Conservation (phyloP, 2,797 vertebrate species). For the Coregonus ussuriensis region DNA sequence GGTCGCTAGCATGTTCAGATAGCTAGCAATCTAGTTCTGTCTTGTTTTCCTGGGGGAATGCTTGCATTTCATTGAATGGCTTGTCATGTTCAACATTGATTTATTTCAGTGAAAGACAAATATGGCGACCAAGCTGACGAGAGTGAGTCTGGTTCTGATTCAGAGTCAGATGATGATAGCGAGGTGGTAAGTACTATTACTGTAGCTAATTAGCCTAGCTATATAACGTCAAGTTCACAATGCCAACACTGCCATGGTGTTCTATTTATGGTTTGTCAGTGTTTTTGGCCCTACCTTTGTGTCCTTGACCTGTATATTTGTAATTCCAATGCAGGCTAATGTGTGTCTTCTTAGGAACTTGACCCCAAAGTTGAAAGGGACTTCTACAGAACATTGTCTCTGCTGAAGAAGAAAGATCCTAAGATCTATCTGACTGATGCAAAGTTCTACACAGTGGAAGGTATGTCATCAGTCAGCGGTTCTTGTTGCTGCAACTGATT, state of each 20-base stretch:
- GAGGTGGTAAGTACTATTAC: slow-evolving; percentile 72
- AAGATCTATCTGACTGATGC: slow-evolving; percentile 83
- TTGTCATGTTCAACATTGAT: background rate
- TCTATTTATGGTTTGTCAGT: background rate
- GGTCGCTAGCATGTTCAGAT: background rate
- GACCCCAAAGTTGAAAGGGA: slow-evolving; percentile 83
- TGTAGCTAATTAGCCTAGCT: background rate
- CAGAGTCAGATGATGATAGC: slow-evolving; percentile 79
- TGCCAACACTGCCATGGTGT: background rate
- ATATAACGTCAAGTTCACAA: background rate
- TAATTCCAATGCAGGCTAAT: too few species aligned
- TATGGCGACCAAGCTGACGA: slow-evolving; percentile 75
- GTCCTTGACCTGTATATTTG: background rate
- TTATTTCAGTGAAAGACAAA: slow-evolving; percentile 83
- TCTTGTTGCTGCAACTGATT: background rate
- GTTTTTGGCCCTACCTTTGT: background rate
- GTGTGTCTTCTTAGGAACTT: slow-evolving; percentile 70
- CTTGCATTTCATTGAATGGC: background rate
- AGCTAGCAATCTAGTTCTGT: slow-evolving; percentile 2
- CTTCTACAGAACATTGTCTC: slow-evolving; percentile 87
- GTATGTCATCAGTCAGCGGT: slow-evolving; percentile 40
- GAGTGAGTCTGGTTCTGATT: slow-evolving; percentile 72
- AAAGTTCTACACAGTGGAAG: slow-evolving; percentile 77
- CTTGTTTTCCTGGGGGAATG: background rate
- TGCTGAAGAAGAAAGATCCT: slow-evolving; percentile 90